Evolutionary conservation across 1,140 invertebrate genomes (phyloP), one percentile per base, ranked within the genome.

Genomic region (Proctacanthus coquilletti): DNA sequence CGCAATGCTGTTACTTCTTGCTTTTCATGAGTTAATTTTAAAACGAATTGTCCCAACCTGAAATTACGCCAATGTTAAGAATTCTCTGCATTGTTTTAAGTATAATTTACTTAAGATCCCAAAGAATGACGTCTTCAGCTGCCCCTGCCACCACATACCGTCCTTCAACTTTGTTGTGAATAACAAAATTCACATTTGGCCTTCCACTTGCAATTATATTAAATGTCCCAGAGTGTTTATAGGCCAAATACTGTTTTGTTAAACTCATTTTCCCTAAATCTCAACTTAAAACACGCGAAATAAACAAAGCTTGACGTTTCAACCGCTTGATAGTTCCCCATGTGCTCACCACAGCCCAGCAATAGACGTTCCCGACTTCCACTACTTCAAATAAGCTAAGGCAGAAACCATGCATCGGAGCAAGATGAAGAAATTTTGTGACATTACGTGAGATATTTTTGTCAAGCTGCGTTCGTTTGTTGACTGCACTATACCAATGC

Each of bases 211-310:
- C 74, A 42, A 96, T 80, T 31, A 95, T 71, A 56, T 92, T 93
- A 63, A 88, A 87, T 49, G 76, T 78, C 21, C 80, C 75, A 34
- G 76, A 75, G 10, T 80, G 74, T 9, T 71, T 70, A 62, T 89
- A 97, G 33, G 87, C 75, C 38, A 96, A 69, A 73, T 98, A 98
- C 65, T 98, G 86, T 57, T 94, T 95, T 15, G 93, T 97, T 45
- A 97, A 63, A 42, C 88, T 91, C 93, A 97, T 97, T 36, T 30
- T 45, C 44, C 27, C 44, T 18, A 33, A n/a, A n/a, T n/a, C n/a
- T n/a, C n/a, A n/a, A n/a, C n/a, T n/a, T n/a, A n/a, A n/a, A n/a
- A n/a, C n/a, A n/a, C n/a, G n/a, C n/a, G n/a, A n/a, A n/a, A n/a
- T n/a, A n/a, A n/a, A n/a, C n/a, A n/a, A n/a, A n/a, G n/a, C n/a